These are phyloP conservation scores for Dione vanillae DNA, from an alignment of 2,888 invertebrate genomes.

Conservation along the genomic window DNA sequence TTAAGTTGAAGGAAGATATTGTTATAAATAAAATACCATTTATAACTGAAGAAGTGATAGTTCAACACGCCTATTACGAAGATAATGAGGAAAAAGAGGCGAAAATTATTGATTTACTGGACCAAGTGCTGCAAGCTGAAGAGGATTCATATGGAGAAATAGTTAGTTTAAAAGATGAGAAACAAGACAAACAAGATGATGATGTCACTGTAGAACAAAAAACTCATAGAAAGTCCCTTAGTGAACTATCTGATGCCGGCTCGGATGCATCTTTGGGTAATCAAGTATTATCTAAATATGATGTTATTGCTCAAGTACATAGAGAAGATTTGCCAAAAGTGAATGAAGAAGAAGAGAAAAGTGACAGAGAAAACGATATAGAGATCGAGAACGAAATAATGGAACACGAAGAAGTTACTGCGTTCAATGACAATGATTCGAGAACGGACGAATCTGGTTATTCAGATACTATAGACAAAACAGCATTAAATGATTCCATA, in stretches of 20 bases:
- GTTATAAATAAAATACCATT: conserved; percentile 52
- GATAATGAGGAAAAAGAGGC: conserved; percentile 77
- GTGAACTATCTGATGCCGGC: conserved; percentile 75
- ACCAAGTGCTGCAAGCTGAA: conserved; percentile 79
- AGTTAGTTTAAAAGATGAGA: conserved; percentile 61
- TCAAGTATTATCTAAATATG: conserved; percentile 80
- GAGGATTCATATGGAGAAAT: conserved; percentile 74
- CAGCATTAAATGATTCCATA: conserved; percentile 60
- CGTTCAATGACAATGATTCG: conserved; percentile 74
- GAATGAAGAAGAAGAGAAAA: conserved; percentile 70
- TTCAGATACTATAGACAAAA: conserved; percentile 74
- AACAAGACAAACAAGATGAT: conserved; percentile 54
- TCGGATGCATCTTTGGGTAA: conserved; percentile 75
- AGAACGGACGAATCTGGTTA: conserved; percentile 79
- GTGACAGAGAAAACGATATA: conserved; percentile 52
- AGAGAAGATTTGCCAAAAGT: conserved; percentile 80
- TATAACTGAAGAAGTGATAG: conserved; percentile 61
- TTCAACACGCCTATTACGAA: conserved; percentile 68
- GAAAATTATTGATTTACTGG: conserved; percentile 77
- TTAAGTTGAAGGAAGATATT: conserved; percentile 52
- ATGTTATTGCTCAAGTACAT: conserved; percentile 84
- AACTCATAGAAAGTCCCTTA: conserved; percentile 69
- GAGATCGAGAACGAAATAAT: conserved; percentile 41
- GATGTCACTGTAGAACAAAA: conserved; percentile 50
- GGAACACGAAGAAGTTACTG: conserved; percentile 65